These are phyloP conservation scores for Mallotus villosus DNA, from an alignment of 2,797 vertebrate genomes.

Conservation along the genomic window DNA sequence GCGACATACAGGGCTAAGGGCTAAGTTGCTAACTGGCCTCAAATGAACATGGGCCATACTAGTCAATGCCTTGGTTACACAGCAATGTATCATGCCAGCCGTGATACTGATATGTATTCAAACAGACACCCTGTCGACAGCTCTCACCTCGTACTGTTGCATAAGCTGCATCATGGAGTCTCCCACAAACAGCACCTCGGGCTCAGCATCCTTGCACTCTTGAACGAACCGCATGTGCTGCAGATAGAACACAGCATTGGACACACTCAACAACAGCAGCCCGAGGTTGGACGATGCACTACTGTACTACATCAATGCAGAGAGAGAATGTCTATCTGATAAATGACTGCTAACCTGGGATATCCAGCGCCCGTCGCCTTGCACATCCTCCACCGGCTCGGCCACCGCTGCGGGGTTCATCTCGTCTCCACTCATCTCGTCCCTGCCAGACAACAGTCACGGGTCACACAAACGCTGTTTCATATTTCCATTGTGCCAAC, in stretches of 20 bases:
- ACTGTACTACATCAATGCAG: no score
- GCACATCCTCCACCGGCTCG: slow-evolving; percentile 82
- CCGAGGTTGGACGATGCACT: neutral
- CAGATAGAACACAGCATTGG: slow-evolving; percentile 17
- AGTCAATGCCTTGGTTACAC: neutral
- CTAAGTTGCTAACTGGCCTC: neutral
- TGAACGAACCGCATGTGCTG: slow-evolving; percentile 92
- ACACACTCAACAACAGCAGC: neutral
- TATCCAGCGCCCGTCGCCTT: slow-evolving; percentile 94
- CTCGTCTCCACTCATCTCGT: slow-evolving; percentile 87
- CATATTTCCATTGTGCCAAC: neutral
- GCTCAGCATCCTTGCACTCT: slow-evolving; percentile 97
- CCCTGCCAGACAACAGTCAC: neutral
- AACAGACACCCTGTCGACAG: neutral
- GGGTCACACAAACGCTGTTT: neutral
- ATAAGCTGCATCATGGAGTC: slow-evolving; percentile 97
- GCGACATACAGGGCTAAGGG: neutral
- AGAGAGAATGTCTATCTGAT: neutral
- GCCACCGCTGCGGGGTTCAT: slow-evolving; percentile 87
- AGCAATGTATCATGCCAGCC: neutral
- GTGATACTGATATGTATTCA: neutral
- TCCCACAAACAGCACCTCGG: slow-evolving; percentile 94
- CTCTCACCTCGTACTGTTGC: slow-evolving; percentile 90
- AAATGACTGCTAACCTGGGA: slow-evolving; percentile 82
- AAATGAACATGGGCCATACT: neutral